Percentiles rank a stretch among this genome's conserved stretches.
Conservation (phyloP, 2,113 vertebrate species). For the Centropristis striata region DNA sequence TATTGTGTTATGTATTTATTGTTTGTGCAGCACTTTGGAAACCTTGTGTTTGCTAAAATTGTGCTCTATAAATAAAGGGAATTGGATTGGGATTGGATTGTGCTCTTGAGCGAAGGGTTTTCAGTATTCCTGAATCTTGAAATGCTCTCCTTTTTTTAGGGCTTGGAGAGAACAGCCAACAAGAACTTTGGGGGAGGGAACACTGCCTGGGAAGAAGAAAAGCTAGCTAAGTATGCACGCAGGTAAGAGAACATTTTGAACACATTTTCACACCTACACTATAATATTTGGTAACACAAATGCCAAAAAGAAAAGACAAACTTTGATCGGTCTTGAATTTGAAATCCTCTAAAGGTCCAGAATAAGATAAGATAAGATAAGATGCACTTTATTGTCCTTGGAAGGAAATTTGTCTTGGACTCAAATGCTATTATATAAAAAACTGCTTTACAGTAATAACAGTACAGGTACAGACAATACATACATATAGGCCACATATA, state of each 20-base stretch:
- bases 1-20: no score
- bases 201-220: slow-evolving; percentile 98
- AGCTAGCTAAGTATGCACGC: slow-evolving; percentile 94
- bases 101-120: background rate
- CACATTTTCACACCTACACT: background rate
- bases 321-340: background rate
- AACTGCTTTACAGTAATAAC: no score
- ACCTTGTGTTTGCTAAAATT: no score
- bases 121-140: background rate
- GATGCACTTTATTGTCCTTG: no score
- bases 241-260: slow-evolving; percentile 84
- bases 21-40: no score
- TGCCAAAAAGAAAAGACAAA: background rate
- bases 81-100: no score
- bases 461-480: no score
- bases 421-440: no score
- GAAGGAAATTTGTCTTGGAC: no score
- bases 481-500: no score
- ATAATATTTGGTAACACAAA: background rate
- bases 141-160: slow-evolving; percentile 77
- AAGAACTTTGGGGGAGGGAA: slow-evolving; percentile 98
- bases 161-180: slow-evolving; percentile 92
- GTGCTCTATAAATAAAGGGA: no score
- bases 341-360: background rate
- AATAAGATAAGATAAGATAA: no score